Conservation (phyloP, 2,797 vertebrate genomes). For the Chiloscyllium punctatum region DNA sequence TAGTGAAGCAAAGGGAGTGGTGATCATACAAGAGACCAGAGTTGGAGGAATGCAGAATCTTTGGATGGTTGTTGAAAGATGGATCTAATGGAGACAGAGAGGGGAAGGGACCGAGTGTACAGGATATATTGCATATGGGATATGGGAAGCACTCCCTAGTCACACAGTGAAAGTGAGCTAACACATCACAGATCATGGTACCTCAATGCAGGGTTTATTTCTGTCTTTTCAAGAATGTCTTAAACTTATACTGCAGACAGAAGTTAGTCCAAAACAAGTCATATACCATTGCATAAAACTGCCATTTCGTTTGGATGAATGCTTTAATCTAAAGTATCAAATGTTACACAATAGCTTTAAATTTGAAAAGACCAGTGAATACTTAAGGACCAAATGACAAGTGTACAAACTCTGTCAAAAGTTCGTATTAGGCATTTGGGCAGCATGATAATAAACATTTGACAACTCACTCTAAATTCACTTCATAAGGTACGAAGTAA, state of each 20-base stretch:
- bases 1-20: neutral
- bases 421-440: neutral
- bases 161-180: neutral
- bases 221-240: neutral
- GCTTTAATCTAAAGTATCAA: neutral
- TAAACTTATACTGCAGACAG: neutral
- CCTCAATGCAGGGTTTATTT: too few species aligned
- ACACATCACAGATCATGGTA: neutral
- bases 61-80: neutral
- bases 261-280: neutral
- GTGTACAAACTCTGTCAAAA: neutral
- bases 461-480: neutral
- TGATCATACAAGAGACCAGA: neutral
- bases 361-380: neutral
- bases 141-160: neutral
- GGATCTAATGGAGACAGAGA: neutral
- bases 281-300: neutral
- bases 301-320: neutral
- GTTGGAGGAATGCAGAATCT: neutral
- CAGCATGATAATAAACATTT: neutral
- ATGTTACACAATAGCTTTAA: neutral
- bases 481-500: neutral
- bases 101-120: neutral
- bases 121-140: neutral
- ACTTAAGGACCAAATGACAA: neutral